Conservation (phyloP, 37 sponge, comb jelly and placozoan genomes). For the Bolinopsis microptera region DNA sequence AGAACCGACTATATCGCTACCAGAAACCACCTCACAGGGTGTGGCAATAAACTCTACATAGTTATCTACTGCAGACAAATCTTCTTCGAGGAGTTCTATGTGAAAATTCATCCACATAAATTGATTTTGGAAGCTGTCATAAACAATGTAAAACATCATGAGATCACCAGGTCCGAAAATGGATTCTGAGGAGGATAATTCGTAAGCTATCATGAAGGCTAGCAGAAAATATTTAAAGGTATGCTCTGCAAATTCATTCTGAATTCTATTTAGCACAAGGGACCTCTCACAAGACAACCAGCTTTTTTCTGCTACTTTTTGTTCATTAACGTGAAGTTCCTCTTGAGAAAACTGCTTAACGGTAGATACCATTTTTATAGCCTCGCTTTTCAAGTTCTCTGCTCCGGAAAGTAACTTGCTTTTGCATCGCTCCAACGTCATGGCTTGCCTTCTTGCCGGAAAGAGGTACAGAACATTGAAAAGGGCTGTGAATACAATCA, state of each 20-base stretch:
- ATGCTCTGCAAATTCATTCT: not conserved
- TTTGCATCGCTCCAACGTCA: not conserved
- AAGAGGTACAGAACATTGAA: not conserved
- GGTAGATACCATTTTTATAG: not conserved
- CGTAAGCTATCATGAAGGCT: not conserved
- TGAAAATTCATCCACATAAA: not conserved
- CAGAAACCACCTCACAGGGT: not conserved
- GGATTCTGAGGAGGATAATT: not conserved
- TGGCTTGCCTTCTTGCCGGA: not conserved
- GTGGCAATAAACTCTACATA: not conserved
- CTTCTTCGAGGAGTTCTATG: not conserved
- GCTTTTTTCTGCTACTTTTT: not conserved
- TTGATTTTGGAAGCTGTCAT: not conserved
- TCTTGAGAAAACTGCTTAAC: not conserved
- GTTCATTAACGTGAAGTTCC: not conserved
- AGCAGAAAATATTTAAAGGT: not conserved
- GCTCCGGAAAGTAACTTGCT: not conserved
- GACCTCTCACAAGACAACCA: not conserved
- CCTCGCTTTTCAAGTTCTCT: not conserved
- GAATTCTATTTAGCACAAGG: not conserved
- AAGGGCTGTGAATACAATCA: not conserved
- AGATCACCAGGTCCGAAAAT: not conserved
- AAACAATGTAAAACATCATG: not conserved
- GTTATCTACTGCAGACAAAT: not conserved
- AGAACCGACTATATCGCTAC: not conserved